Evolutionary conservation across 37 sponge, comb jelly and placozoan genomes (phyloP).

Genomic region (Beroe ovata): DNA sequence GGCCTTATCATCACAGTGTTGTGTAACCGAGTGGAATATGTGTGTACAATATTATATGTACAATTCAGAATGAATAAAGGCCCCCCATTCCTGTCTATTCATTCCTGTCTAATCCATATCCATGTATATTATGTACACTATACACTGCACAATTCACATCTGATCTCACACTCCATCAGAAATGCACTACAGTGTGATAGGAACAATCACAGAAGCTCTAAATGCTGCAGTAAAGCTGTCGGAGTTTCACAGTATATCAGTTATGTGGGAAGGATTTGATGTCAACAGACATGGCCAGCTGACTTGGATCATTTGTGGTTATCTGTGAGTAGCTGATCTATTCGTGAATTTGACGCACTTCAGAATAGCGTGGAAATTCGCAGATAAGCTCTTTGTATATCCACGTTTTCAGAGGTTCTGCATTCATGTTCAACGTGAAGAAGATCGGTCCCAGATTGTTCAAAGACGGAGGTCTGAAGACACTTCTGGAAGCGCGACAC

Average conservation of each 20-base stretch:
- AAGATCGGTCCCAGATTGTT: conserved; percentile 6
- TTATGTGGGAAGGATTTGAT: conserved; percentile 45
- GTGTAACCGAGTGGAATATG: too few relatives aligned
- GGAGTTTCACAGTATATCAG: conserved; percentile 9
- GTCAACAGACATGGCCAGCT: conserved; percentile 28
- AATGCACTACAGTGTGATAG: conserved; percentile 5
- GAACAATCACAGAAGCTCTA: background rate
- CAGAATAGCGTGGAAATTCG: too few relatives aligned
- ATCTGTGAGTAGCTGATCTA: conserved; percentile 20
- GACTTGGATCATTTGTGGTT: conserved; percentile 41
- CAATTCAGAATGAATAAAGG: too few relatives aligned
- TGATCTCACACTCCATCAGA: too few relatives aligned
- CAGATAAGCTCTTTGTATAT: too few relatives aligned
- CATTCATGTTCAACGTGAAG: background rate
- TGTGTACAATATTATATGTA: too few relatives aligned
- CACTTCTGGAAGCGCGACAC: conserved; percentile 33
- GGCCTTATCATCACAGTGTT: too few relatives aligned
- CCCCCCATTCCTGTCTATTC: too few relatives aligned
- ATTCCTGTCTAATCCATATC: too few relatives aligned
- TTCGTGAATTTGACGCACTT: too few relatives aligned
- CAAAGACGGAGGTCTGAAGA: conserved; percentile 12
- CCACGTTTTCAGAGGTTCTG: background rate
- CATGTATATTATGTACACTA: background rate
- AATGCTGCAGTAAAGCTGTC: background rate
- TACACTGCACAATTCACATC: background rate